Evolutionary conservation across 2,113 vertebrate species (phyloP).

Genomic region (Eidolon helvum): DNA sequence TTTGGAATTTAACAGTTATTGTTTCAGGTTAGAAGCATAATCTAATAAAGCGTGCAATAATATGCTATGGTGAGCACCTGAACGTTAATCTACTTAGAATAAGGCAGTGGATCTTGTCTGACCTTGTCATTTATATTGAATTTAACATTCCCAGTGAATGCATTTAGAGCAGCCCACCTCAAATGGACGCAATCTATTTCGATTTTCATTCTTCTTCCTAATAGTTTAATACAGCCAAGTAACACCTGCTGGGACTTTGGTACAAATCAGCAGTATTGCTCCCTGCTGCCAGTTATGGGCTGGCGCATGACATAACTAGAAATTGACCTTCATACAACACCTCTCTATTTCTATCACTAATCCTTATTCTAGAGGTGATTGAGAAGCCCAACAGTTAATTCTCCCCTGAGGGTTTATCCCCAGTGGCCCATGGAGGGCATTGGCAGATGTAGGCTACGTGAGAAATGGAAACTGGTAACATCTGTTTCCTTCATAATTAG

Average conservation of each 20-base stretch:
- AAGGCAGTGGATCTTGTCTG: slow-evolving; percentile 18
- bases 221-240: slow-evolving; percentile 47
- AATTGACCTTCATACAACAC: slow-evolving; percentile 44
- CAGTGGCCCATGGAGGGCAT: background rate
- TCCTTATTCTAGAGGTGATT: background rate
- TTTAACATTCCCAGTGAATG: slow-evolving; percentile 27
- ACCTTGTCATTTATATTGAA: slow-evolving; percentile 11
- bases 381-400: background rate
- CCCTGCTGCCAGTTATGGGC: background rate
- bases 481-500: slow-evolving; percentile 57
- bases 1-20: slow-evolving; percentile 60
- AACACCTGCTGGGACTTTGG: background rate
- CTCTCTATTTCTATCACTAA: background rate
- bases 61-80: background rate
- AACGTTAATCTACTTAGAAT: slow-evolving; percentile 39
- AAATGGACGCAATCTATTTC: slow-evolving; percentile 47
- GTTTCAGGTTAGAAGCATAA: slow-evolving; percentile 64
- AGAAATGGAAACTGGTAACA: background rate
- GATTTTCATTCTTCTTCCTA: slow-evolving; percentile 61
- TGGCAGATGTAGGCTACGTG: background rate
- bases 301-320: background rate
- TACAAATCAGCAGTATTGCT: background rate
- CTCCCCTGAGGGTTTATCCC: background rate
- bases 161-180: background rate
- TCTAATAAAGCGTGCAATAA: slow-evolving; percentile 51